Evolutionary conservation across 2,888 invertebrate species (phyloP).

Genomic region (Yponomeuta evonymella): DNA sequence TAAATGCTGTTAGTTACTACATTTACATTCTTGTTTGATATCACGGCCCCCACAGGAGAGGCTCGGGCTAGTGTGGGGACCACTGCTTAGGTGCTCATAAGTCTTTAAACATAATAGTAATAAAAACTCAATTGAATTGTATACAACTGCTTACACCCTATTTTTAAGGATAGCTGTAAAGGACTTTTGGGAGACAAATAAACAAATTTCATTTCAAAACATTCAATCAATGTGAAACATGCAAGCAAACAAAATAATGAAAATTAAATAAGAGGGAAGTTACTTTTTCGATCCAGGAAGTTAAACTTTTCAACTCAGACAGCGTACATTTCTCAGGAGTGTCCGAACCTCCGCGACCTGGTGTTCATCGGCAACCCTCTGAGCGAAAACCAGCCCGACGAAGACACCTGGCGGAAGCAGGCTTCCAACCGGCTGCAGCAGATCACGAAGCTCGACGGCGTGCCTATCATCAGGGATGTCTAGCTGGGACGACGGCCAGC

Average conservation of each 20-base stretch:
- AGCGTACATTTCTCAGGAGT: conserved; percentile 53
- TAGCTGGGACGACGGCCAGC: not conserved
- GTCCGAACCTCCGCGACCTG: conserved; percentile 83
- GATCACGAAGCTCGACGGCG: conserved; percentile 86
- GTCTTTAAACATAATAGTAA: no score
- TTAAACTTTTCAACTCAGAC: not conserved
- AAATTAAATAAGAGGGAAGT: not conserved
- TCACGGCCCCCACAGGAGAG: no score
- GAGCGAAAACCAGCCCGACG: conserved; percentile 80
- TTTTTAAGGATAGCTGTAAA: no score
- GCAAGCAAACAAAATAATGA: not conserved
- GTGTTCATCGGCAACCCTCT: conserved; percentile 88
- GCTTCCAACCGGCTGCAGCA: conserved; percentile 82
- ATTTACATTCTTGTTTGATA: no score
- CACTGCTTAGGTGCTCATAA: no score
- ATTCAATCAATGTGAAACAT: not conserved
- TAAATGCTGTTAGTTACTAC: no score
- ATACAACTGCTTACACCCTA: no score
- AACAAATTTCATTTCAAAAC: not conserved
- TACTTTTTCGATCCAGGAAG: not conserved
- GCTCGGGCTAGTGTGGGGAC: no score
- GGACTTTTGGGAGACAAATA: no score
- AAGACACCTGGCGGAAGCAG: conserved; percentile 81
- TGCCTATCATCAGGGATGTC: conserved; percentile 79
- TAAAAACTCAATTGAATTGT: no score